Evolutionary conservation across 2,888 invertebrate species (phyloP), one percentile per base, ranked within the genome.

Genomic region (Belgica antarctica): DNA sequence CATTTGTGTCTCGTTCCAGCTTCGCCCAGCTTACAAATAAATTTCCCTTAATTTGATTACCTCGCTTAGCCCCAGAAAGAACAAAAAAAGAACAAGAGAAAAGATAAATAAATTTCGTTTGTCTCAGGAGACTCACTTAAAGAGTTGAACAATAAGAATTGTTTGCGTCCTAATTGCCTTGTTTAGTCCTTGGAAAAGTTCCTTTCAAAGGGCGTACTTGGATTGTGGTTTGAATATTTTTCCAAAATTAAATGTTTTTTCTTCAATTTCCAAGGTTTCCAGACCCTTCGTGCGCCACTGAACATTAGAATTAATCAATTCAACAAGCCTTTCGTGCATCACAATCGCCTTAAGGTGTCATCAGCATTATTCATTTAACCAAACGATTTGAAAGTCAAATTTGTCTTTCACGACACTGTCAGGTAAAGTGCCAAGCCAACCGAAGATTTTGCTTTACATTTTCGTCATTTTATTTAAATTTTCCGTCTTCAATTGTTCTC

Each of bases 321-420:
- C n/a, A n/a, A n/a, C 41, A 15, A n/a, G n/a, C n/a, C 41, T 52
- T 19, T 52, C 8, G 52, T 22, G 52, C 52, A 15, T 52, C 22
- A 22, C 52, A 12, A 41, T 41, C 41, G 41, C 41, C 52, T 24
- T 12, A 24, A 52, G 52, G 52, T 52, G 52, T 24, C 52, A 15
- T 52, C 52, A 15, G 24, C 24, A 10, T 52, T 22, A 17, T 15
- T 4, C 52, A 15, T 52, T 19, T 24, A 52, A 34, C 4, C 24
- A 61, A n/a, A 27, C 61, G 28, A 25, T 66, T 19, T 52, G 17
- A 66, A 47, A 47, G 7, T 15, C 52, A 66, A 66, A 66, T 52
- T 66, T 66, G 66, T 66, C 66, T 66, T 36, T 41, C 25, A 41
- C 61, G 41, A 41, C 41, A 41, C 41, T 41, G 41, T 7, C 41